Conservation (phyloP, 2,888 invertebrate species). For the Dioctria rufipes region DNA sequence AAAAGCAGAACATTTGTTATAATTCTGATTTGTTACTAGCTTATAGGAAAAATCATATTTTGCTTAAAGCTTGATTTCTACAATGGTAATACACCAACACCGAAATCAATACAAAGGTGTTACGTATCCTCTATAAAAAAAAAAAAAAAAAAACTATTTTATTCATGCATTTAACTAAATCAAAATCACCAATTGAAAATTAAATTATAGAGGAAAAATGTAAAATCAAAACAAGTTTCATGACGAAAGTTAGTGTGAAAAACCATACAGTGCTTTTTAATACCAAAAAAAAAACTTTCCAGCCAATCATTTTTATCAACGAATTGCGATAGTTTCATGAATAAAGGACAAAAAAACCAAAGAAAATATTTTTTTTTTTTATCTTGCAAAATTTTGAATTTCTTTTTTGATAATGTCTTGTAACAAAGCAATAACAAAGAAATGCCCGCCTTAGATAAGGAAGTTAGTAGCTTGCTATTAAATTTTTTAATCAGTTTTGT, state of each 20-base stretch:
- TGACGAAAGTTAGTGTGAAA: conserved; percentile 8
- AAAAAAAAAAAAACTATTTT: conserved; percentile 11
- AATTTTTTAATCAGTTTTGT: conserved; percentile 35
- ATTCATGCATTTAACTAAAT: conserved; percentile 35
- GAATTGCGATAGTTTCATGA: conserved; percentile 14
- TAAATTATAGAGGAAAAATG: conserved; percentile 6
- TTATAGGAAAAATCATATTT: conserved; percentile 28
- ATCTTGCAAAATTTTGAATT: conserved; percentile 34
- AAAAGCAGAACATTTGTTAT: conserved; percentile 6
- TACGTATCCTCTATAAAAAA: not conserved
- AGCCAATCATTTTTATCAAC: conserved; percentile 31
- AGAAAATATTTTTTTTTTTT: conserved; percentile 2
- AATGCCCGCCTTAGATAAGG: conserved; percentile 29
- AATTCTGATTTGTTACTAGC: not conserved
- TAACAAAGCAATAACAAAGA: conserved; percentile 48
- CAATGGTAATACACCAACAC: conserved; percentile 26
- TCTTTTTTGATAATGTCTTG: not conserved
- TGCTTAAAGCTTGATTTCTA: conserved; percentile 52
- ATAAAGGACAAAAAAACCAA: conserved; percentile 19
- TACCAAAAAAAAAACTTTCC: conserved; percentile 10
- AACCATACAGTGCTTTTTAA: conserved; percentile 25
- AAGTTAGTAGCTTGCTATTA: conserved; percentile 50
- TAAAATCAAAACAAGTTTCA: conserved; percentile 2
- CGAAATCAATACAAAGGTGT: conserved; percentile 11
- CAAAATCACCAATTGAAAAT: conserved; percentile 26